These are phyloP conservation scores for Euspilapteryx auroguttella DNA, from an alignment of 2,888 invertebrate genomes.

Conservation along the genomic window DNA sequence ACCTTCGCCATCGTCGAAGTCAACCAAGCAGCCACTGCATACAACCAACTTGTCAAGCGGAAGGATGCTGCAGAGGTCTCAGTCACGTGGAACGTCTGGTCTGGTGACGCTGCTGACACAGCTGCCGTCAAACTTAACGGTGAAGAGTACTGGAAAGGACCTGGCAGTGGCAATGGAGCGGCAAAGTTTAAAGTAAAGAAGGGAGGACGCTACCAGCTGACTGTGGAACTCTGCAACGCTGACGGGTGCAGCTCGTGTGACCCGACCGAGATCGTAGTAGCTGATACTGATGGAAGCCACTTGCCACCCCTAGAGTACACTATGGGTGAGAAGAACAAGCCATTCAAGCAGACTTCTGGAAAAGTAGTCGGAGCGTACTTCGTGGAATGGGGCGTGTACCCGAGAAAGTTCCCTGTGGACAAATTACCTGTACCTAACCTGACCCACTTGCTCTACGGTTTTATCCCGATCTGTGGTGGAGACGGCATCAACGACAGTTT, in stretches of 20 bases:
- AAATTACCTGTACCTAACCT: conserved; percentile 41
- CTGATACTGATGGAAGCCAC: conserved; percentile 53
- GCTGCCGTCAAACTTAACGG: conserved; percentile 33
- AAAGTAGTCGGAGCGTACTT: conserved; percentile 50
- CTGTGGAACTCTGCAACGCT: conserved; percentile 38
- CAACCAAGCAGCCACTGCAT: conserved; percentile 51
- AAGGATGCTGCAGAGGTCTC: conserved; percentile 42
- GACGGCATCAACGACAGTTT: conserved; percentile 55
- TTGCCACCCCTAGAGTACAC: conserved; percentile 38
- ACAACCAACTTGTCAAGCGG: conserved; percentile 43
- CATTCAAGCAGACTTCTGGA: conserved; percentile 48
- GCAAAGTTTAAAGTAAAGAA: conserved; percentile 45
- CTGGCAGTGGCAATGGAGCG: conserved; percentile 27
- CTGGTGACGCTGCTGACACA: conserved; percentile 38
- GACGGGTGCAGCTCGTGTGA: conserved; percentile 46
- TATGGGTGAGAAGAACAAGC: conserved; percentile 43
- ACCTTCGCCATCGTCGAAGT: conserved; percentile 49
- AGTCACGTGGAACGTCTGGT: conserved; percentile 52
- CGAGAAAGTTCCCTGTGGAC: conserved; percentile 47
- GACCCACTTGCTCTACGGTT: conserved; percentile 47
- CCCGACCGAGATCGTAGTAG: conserved; percentile 39
- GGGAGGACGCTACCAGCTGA: conserved; percentile 45
- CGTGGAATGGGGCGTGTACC: conserved; percentile 54
- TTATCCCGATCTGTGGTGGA: conserved; percentile 51
- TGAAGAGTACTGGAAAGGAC: conserved; percentile 37